Evolutionary conservation across 2,113 vertebrate genomes (phyloP).

Genomic region (Silurus asotus): DNA sequence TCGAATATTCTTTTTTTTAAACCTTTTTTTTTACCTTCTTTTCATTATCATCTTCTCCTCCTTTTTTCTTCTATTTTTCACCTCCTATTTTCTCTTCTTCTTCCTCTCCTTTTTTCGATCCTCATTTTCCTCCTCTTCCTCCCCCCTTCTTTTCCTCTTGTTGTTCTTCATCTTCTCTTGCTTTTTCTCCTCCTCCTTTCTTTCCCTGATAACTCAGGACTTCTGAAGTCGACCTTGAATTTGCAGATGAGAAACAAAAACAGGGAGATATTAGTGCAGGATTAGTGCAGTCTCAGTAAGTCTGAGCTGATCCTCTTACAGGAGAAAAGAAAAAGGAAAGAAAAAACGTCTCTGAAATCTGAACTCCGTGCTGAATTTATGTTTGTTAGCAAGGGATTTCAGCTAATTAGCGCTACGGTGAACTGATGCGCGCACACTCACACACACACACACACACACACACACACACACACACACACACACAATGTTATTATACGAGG

Average conservation of each 20-base stretch:
- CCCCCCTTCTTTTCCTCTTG: background rate
- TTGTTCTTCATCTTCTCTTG: background rate
- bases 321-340: background rate
- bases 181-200: background rate
- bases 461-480: background rate
- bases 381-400: background rate
- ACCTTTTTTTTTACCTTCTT: background rate
- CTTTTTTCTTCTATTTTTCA: background rate
- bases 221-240: background rate
- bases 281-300: background rate
- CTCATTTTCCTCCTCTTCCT: no score
- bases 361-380: background rate
- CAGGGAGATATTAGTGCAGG: background rate
- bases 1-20: no score
- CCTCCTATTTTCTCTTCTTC: background rate
- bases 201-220: background rate
- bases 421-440: background rate
- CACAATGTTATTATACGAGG: background rate
- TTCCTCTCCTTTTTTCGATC: background rate
- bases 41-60: background rate
- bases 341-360: background rate
- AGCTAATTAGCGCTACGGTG: background rate
- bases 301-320: background rate
- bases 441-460: background rate
- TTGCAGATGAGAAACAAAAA: background rate